Evolutionary conservation across 2,113 vertebrate species (phyloP), one percentile per base, ranked within the genome.

Genomic region (Syngnathus floridae): DNA sequence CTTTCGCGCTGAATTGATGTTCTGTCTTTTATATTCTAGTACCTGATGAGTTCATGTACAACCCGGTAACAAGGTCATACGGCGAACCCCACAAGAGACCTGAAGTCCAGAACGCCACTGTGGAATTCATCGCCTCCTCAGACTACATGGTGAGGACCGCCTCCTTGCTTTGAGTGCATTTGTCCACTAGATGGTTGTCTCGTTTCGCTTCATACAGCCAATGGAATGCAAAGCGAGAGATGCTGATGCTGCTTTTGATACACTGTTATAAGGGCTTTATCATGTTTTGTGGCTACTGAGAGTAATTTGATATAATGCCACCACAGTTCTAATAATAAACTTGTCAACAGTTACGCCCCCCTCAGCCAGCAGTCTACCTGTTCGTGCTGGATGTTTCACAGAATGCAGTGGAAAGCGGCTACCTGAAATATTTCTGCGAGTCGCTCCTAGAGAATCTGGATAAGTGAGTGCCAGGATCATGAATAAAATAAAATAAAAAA

Each of bases 21-120:
- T 7, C 1, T 51, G 16, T 5, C 17, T 4, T 46, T 38, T 48
- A 31, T 49, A 7, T 8, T 17, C 45, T 75, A 99, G 95, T 98
- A 82, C 97, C 97, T 64, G 96, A 97, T 84, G 96, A 99, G 86
- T 98, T 98, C 69, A 98, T 99, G 95, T 99, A 97, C 83, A 99
- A 99, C 77, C 97, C 96, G 5, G 90, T 99, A 46, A 97, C 94
- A 0, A 91, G 95, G 31, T 98, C 94, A 7, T 98, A 98, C 0
- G 97, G 96, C 10, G 97, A 99, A 41, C 96, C 97, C 31, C 95
- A 99, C 78, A 99, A 96, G 82, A 90, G 96, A 45, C 95, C 97
- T 0, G 97, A 99, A 79, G 95, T 99, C 69, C 95, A 95, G 70
- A 98, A 97, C 88, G 90, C 96, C 78, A 98, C 96, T 0, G 94